A percentile compares a stretch with the other conserved stretches of the same genome.
phyloP scores from a whole-genome alignment of 2,113 vertebrate species.

The Crotalus horridus region DNA sequence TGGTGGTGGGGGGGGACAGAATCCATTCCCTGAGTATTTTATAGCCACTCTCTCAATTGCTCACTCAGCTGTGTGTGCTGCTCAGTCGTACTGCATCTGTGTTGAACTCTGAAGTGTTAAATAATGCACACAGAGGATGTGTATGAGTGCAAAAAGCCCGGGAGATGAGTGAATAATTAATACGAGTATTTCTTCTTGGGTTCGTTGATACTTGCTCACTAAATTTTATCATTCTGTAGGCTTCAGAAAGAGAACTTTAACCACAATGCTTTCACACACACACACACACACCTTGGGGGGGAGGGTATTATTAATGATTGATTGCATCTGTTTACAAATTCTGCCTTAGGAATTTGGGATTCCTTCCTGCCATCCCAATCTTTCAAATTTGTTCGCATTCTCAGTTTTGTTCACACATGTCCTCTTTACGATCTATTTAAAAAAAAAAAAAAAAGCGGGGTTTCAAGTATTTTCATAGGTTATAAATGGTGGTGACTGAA shows the following conservation, averaged over 20 bases:
- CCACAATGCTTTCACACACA: neutral
- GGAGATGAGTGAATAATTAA: conserved; percentile 4
- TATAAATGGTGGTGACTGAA: neutral
- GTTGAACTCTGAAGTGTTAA: conserved; percentile 24
- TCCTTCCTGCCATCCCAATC: neutral
- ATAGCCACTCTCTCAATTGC: neutral
- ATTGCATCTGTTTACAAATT: neutral
- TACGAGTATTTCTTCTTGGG: neutral
- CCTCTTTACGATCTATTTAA: too few relatives aligned
- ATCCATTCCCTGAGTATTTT: neutral
- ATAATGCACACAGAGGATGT: conserved; percentile 27
- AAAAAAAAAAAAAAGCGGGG: neutral
- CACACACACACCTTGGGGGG: neutral
- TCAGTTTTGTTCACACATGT: neutral
- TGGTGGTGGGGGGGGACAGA: too few relatives aligned
- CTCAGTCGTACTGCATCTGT: conserved; percentile 4
- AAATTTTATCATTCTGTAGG: conserved; percentile 9
- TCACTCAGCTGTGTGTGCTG: neutral
- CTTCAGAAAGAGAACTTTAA: neutral
- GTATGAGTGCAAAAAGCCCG: neutral
- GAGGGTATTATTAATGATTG: neutral
- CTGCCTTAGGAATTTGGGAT: neutral
- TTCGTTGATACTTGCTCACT: neutral
- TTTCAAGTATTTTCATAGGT: neutral
- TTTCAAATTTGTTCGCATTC: neutral